A percentile compares a stretch with the other conserved stretches of the same genome.
These are phyloP conservation scores for Herpailurus yagouaroundi DNA, from an alignment of 2,113 vertebrate species.

Conservation along the genomic window DNA sequence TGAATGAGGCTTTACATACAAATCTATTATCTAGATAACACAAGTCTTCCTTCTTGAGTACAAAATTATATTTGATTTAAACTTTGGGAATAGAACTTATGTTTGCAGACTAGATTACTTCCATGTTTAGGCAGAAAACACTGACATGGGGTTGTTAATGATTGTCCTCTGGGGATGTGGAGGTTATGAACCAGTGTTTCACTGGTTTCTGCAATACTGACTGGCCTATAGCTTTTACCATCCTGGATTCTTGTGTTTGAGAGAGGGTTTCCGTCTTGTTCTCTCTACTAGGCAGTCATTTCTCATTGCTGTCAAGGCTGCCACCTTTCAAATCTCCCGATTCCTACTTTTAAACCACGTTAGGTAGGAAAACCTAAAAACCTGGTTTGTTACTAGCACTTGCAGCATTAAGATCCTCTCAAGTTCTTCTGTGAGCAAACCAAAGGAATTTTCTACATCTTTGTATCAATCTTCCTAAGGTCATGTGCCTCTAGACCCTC, in stretches of 20 bases:
- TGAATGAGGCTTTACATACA: not conserved
- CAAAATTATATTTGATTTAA: not conserved
- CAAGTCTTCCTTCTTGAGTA: not conserved
- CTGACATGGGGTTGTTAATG: not conserved
- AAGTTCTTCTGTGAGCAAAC: not conserved
- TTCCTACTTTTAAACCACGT: not conserved
- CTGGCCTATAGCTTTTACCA: not conserved
- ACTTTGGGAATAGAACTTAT: not conserved
- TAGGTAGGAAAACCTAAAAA: constrained; percentile 29
- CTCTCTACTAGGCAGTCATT: not conserved
- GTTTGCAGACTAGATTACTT: not conserved
- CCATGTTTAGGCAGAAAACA: not conserved
- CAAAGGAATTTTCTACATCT: not conserved
- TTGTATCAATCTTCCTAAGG: not conserved
- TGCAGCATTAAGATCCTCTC: not conserved
- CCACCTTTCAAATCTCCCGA: not conserved
- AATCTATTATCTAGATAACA: not conserved
- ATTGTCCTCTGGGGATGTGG: not conserved
- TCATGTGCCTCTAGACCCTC: not conserved
- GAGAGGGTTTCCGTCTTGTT: not conserved
- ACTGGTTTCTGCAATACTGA: not conserved
- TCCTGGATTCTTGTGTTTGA: not conserved
- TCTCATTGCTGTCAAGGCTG: not conserved
- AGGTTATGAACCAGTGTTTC: not conserved
- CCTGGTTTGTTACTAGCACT: not conserved